These are phyloP conservation scores for Catonia carolina DNA, from an alignment of 2,888 invertebrate species.

Conservation along the genomic window DNA sequence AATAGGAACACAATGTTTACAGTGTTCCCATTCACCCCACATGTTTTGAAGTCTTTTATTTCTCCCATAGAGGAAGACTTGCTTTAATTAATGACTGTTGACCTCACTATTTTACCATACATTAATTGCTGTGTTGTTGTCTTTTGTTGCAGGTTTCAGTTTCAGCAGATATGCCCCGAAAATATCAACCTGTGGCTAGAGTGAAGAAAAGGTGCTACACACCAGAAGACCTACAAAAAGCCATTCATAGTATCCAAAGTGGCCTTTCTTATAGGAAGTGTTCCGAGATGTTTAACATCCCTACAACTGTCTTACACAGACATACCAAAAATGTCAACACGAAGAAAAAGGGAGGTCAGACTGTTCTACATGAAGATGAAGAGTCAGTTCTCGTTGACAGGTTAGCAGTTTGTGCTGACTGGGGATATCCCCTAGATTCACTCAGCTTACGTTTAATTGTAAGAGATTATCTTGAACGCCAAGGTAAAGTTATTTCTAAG, in stretches of 20 bases:
- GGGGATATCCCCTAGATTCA: slow-evolving; percentile 30
- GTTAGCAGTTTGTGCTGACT: slow-evolving; percentile 27
- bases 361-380: slow-evolving; percentile 21
- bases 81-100: too few relatives aligned
- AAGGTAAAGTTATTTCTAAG: slow-evolving; percentile 24
- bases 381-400: slow-evolving; percentile 23
- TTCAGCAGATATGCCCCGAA: slow-evolving; percentile 13
- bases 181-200: neutral
- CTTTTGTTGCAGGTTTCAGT: slow-evolving; percentile 4
- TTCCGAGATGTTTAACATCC: slow-evolving; percentile 7
- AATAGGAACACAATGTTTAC: neutral
- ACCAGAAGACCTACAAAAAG: slow-evolving; percentile 2
- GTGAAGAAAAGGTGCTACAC: neutral
- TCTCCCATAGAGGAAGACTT: too few relatives aligned
- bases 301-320: slow-evolving; percentile 5
- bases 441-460: slow-evolving; percentile 30
- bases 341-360: slow-evolving; percentile 23
- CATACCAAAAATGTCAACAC: slow-evolving; percentile 16
- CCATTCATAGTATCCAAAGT: neutral
- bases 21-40: slow-evolving; percentile 1
- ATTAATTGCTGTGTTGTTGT: neutral
- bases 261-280: slow-evolving; percentile 2
- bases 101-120: neutral
- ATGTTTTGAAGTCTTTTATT: neutral
- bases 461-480: slow-evolving; percentile 32